Evolutionary conservation across 2,797 vertebrate genomes (phyloP).

Genomic region (Nyctibius grandis): DNA sequence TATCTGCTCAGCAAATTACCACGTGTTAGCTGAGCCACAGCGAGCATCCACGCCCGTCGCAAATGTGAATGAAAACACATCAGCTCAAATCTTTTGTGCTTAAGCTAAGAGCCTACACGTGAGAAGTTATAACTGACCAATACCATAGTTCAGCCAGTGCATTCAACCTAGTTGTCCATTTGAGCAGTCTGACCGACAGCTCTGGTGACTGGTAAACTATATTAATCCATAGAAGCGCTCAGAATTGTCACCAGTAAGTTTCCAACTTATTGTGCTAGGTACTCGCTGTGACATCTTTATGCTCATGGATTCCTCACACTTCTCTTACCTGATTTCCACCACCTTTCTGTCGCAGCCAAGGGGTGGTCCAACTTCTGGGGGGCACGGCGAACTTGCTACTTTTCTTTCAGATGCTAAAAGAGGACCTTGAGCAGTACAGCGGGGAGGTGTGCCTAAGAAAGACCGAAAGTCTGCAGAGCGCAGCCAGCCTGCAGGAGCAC

Average conservation of each 20-base stretch:
- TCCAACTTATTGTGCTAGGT: not conserved
- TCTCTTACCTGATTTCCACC: not conserved
- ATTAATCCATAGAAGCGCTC: not conserved
- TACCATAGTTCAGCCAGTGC: not conserved
- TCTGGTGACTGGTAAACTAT: not conserved
- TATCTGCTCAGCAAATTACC: not conserved
- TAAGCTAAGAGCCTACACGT: not conserved
- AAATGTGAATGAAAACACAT: not conserved
- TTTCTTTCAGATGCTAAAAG: slow-evolving; percentile 68
- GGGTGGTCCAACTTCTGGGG: not conserved
- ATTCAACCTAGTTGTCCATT: not conserved
- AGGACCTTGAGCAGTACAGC: slow-evolving; percentile 70
- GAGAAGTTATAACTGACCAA: not conserved
- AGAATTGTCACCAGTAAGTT: not conserved
- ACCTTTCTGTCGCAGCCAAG: not conserved
- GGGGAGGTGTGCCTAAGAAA: slow-evolving; percentile 72
- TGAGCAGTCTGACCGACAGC: not conserved
- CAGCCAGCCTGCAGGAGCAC: slow-evolving; percentile 68
- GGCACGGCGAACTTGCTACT: not conserved
- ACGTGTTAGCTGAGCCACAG: not conserved
- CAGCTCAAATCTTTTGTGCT: not conserved
- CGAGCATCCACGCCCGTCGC: not conserved
- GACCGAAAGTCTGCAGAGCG: slow-evolving; percentile 71
- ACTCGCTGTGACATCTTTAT: not conserved
- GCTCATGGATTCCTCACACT: not conserved